Base-by-base conservation (phyloP, 2,797 vertebrate species). In the Otus scops region DNA sequence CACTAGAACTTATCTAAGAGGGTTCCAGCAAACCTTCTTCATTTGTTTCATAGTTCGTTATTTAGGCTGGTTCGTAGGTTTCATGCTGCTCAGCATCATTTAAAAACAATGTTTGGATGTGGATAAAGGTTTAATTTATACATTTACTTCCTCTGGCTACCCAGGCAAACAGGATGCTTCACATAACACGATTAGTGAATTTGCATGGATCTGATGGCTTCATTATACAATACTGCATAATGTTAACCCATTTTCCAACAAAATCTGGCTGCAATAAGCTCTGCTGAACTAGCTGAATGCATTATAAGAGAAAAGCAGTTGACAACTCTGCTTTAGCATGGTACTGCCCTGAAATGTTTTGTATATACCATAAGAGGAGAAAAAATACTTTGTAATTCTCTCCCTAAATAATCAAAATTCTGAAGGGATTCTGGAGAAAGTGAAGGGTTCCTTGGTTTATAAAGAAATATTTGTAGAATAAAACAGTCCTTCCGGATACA, bases 51-150 rank as follows among this genome's bases (percentile, higher is more conserved):
- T 63, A 48, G 50, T 51, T 82, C 7, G 5, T 89, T 95, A 57
- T 83, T 92, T 86, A 89, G 56, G 34, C 23, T 84, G 19, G 21
- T 38, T 89, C 17, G 50, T 88, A 79, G 60, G 23, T 75, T 86
- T 80, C 77, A 83, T 0, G 0, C 26, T 70, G 32, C 32, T 96
- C 79, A 85, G 59, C 43, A 88, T 77, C 12, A 84, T 80, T 95
- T 88, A 80, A 64, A 77, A 91, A 56, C 36, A 89, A 50, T 50
- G 34, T 77, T 56, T 92, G 47, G 36, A 43, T 76, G n/a, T 65
- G 61, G 38, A 65, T 76, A 85, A 85, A 90, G 60, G 53, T 95
- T 93, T 82, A 57, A 88, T 94, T 88, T 85, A 84, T 92, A 75
- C 47, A 48, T 84, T 79, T 83, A 56, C 53, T 89, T 92, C 73